Conservation (phyloP, 2,113 vertebrate species). For the Oriolus oriolus region DNA sequence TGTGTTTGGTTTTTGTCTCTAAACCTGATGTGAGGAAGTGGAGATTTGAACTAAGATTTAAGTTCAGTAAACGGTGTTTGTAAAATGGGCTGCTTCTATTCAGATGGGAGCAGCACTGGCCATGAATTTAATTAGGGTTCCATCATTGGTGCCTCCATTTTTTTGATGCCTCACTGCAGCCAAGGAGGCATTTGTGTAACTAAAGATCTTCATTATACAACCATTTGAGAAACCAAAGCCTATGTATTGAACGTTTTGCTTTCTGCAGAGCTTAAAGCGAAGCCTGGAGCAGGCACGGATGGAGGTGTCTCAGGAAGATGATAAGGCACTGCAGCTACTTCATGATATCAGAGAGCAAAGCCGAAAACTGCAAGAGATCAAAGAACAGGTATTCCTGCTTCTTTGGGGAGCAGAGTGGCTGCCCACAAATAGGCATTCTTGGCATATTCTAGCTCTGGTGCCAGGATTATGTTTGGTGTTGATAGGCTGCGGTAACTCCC, state of each 20-base stretch:
- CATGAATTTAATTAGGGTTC: background rate
- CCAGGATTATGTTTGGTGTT: background rate
- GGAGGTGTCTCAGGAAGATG: conserved; percentile 98
- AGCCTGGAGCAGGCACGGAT: conserved; percentile 97
- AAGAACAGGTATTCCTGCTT: conserved; percentile 88
- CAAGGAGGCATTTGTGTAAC: conserved; percentile 41
- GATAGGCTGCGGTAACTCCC: background rate
- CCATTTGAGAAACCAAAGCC: conserved; percentile 10
- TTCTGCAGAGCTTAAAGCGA: conserved; percentile 94
- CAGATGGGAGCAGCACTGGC: conserved; percentile 16
- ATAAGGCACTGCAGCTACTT: conserved; percentile 96
- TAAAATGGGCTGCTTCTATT: background rate
- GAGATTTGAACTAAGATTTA: background rate
- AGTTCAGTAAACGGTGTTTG: background rate
- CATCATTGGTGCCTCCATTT: background rate
- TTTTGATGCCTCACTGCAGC: background rate
- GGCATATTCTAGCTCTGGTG: background rate
- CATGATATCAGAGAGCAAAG: conserved; percentile 98
- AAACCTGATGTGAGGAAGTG: background rate
- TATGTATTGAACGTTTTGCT: conserved; percentile 71
- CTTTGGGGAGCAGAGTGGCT: background rate
- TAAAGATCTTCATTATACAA: conserved; percentile 34
- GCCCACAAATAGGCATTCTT: background rate
- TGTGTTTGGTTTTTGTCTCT: conserved; percentile 3
- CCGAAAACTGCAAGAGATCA: conserved; percentile 98